A percentile compares a stretch with the other conserved stretches of the same genome.
Evolutionary conservation across 2,797 vertebrate species (phyloP).

Genomic region (Selene dorsalis): DNA sequence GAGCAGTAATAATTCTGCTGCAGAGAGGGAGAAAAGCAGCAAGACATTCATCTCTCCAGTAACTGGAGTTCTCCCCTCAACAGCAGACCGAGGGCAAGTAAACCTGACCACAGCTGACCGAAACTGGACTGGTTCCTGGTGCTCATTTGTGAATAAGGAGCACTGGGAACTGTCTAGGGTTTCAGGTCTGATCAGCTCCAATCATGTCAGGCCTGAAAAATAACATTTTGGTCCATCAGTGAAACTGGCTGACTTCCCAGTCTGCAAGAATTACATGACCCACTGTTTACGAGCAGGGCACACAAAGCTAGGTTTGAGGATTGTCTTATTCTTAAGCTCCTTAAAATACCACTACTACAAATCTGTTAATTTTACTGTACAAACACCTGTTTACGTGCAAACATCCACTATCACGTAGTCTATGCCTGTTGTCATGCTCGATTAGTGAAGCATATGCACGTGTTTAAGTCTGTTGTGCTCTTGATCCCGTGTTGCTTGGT

Average conservation of each 20-base stretch:
- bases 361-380: conserved; percentile 42
- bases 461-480: conserved; percentile 28
- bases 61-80: background rate
- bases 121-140: conserved; percentile 2
- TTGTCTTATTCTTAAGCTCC: conserved; percentile 60
- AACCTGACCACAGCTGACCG: conserved; percentile 3
- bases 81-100: background rate
- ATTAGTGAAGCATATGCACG: conserved; percentile 15
- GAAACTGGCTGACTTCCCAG: background rate
- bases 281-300: conserved; percentile 40
- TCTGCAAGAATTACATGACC: conserved; percentile 30
- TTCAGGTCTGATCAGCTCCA: background rate
- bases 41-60: conserved; percentile 36
- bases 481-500: conserved; percentile 28
- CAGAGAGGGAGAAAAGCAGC: conserved; percentile 21
- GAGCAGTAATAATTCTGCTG: conserved; percentile 50
- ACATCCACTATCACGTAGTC: conserved; percentile 3
- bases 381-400: conserved; percentile 31
- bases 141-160: conserved; percentile 16
- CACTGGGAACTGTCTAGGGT: background rate
- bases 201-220: background rate
- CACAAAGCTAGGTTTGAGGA: conserved; percentile 34
- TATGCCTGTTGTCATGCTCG: background rate
- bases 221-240: background rate
- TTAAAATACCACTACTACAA: conserved; percentile 66